Evolutionary conservation across 1,140 invertebrate species (phyloP), one percentile per base, ranked within the genome.

Genomic region (Drosophila varians): DNA sequence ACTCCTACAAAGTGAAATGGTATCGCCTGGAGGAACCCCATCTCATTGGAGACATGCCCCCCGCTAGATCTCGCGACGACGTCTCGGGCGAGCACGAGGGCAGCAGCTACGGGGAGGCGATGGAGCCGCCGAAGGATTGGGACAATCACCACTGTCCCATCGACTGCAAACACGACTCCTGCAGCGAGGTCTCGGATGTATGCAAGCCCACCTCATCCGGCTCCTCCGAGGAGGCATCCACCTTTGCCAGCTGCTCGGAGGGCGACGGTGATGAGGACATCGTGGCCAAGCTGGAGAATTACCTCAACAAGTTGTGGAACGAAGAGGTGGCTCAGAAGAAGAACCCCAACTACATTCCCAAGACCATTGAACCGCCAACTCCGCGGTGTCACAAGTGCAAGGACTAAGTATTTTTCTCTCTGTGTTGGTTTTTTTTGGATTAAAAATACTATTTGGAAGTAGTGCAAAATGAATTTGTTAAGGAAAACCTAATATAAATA

Each of bases 1-100:
- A 86, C n/a, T 86, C 82, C 11, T 86, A 86, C 42, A 87, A 86
- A 51, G 82, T 86, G 6, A 80, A 71, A 16, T 86, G 82, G 82
- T 87, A 77, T 45, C 82, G 82, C 6, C n/a, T 87, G 3, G 77
- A 86, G 40, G 43, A 55, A 1, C 25, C 52, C 26, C 19, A 6
- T 4, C 14, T 2, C 1, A 38, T 42, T 6, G 49, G 9, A 12
- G 7, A 9, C 16, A 26, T 5, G 6, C 4, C 0, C 7, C 0
- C 7, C 46, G 9, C 16, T 1, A 18, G 4, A 3, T 16, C 5
- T 0, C 21, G 12, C 0, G 11, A 23, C 5, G 36, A 55, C 2
- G 23, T 23, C 16, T 11, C 28, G 28, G 26, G 8, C 3, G 48
- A 43, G 1, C 8, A 31, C 9, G 11, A 38, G 3, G 14, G 11